A percentile compares a stretch with the other conserved stretches of the same genome.
Conservation (phyloP, 2,797 vertebrate genomes). For the Rhinatrema bivittatum region DNA sequence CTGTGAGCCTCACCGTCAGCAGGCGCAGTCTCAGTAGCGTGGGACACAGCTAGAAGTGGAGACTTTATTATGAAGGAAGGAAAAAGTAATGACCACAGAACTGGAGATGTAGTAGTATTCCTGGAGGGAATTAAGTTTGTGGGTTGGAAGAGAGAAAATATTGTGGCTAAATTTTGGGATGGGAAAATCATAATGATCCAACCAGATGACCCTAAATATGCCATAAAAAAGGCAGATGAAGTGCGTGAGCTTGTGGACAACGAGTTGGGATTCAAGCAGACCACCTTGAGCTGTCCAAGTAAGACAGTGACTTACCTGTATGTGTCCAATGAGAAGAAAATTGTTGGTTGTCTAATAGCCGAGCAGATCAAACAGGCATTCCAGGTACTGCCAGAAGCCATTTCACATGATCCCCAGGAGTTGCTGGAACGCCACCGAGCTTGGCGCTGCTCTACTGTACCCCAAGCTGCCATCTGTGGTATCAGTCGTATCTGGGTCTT, state of each 20-base stretch:
- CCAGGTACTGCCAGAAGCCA: slow-evolving; percentile 70
- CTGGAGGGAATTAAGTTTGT: slow-evolving; percentile 38
- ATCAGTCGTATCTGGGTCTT: slow-evolving; percentile 92
- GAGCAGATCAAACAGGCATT: slow-evolving; percentile 83
- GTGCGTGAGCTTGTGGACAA: slow-evolving; percentile 75
- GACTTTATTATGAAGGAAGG: too few species aligned
- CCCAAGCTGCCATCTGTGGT: slow-evolving; percentile 75
- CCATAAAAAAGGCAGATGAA: slow-evolving; percentile 85
- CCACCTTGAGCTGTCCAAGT: slow-evolving; percentile 54
- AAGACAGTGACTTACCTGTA: slow-evolving; percentile 80
- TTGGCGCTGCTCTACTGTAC: slow-evolving; percentile 78
- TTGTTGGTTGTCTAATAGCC: slow-evolving; percentile 84
- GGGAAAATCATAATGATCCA: slow-evolving; percentile 86
- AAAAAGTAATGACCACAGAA: too few species aligned
- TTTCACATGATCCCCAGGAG: slow-evolving; percentile 30
- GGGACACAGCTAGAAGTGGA: too few species aligned
- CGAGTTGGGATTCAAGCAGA: slow-evolving; percentile 85
- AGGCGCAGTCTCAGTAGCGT: too few species aligned
- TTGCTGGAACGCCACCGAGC: slow-evolving; percentile 71
- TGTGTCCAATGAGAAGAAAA: slow-evolving; percentile 73
- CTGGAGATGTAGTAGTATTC: too few species aligned
- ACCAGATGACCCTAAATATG: slow-evolving; percentile 81
- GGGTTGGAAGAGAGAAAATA: slow-evolving; percentile 92
- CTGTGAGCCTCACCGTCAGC: too few species aligned
- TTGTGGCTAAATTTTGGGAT: slow-evolving; percentile 87